Evolutionary conservation across 2,888 invertebrate genomes (phyloP).

Genomic region (Dryadula phaetusa): DNA sequence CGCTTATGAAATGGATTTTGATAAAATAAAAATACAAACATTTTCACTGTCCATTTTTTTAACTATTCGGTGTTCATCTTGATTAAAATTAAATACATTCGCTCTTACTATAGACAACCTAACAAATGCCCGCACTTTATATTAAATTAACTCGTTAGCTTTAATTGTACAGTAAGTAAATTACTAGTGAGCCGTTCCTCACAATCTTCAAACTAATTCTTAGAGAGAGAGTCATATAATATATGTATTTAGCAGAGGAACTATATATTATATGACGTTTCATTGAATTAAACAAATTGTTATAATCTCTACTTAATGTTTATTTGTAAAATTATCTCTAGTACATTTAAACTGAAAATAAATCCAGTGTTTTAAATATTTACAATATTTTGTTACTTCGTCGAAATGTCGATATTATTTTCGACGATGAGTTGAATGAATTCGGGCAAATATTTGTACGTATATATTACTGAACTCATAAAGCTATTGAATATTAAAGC

Average conservation of each 20-base stretch:
- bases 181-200: no score
- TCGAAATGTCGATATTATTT: constrained; percentile 22
- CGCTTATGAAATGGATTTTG: constrained; percentile 39
- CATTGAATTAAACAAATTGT: no score
- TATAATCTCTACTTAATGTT: background rate
- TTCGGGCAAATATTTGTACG: constrained; percentile 28
- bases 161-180: no score
- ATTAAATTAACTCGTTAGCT: no score
- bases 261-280: no score
- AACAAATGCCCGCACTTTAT: no score
- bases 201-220: no score
- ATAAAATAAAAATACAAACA: constrained; percentile 27
- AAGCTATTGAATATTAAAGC: constrained; percentile 31
- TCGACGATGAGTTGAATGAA: constrained; percentile 10
- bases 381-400: background rate
- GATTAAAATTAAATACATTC: background rate
- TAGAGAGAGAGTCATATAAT: no score
- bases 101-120: background rate
- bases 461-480: constrained; percentile 18
- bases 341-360: background rate
- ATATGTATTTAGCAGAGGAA: no score
- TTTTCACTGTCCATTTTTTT: constrained; percentile 3
- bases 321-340: background rate
- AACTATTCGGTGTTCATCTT: background rate
- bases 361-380: background rate